These are phyloP conservation scores for Setophaga kirtlandii DNA, from an alignment of 2,113 vertebrate species.

Conservation along the genomic window DNA sequence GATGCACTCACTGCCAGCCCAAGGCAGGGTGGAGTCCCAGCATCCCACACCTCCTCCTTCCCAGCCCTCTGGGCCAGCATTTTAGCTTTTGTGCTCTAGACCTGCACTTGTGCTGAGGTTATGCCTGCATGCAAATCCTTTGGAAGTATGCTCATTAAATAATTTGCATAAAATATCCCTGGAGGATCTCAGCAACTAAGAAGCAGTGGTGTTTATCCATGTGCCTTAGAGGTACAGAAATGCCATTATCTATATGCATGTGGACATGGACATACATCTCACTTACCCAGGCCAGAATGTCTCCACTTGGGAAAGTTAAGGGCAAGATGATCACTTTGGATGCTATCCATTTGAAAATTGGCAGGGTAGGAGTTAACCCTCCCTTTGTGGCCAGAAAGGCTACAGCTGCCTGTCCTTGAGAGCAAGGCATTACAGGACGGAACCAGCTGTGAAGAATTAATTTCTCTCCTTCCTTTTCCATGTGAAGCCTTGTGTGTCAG, in stretches of 20 bases:
- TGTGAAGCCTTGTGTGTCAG: not conserved
- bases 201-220: not conserved
- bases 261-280: not conserved
- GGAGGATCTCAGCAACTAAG: not conserved
- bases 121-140: constrained; percentile 14
- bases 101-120: not conserved
- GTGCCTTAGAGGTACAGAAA: not conserved
- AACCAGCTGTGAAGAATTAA: constrained; percentile 48
- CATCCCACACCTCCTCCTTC: not conserved
- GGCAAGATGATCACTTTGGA: constrained; percentile 29
- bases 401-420: constrained; percentile 47
- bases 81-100: not conserved
- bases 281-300: not conserved
- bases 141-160: not conserved
- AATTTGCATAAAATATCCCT: not conserved
- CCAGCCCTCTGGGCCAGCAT: not conserved
- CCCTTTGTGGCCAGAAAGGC: constrained; percentile 18
- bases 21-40: not conserved
- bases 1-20: accelerated
- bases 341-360: constrained; percentile 33
- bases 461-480: not conserved
- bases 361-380: constrained; percentile 48
- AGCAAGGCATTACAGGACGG: constrained; percentile 46
- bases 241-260: not conserved
- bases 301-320: not conserved